These are phyloP conservation scores for Rhogogaster chlorosoma DNA, from an alignment of 2,888 invertebrate species.

Conservation along the genomic window DNA sequence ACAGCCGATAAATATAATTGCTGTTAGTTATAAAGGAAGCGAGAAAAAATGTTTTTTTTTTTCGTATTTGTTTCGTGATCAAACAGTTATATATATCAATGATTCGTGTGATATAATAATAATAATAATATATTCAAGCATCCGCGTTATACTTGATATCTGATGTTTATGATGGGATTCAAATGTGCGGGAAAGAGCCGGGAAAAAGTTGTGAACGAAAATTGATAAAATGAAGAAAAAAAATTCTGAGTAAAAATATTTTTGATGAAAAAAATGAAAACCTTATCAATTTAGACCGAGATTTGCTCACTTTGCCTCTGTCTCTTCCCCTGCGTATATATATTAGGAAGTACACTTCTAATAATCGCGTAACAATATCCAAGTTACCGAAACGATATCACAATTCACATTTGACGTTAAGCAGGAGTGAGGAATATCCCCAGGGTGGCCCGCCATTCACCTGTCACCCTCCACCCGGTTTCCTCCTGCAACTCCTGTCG, in stretches of 20 bases:
- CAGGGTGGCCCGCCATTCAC: constrained; percentile 63
- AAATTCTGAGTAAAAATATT: too few species aligned
- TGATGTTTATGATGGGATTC: too few species aligned
- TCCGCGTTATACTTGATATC: too few species aligned
- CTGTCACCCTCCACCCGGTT: constrained; percentile 60
- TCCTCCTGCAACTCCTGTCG: constrained; percentile 45
- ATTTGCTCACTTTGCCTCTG: too few species aligned
- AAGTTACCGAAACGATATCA: constrained; percentile 49
- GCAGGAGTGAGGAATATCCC: constrained; percentile 56
- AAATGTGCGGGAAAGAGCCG: too few species aligned
- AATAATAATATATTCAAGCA: too few species aligned
- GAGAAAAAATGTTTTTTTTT: neutral
- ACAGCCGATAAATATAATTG: neutral
- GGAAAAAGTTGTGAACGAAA: too few species aligned
- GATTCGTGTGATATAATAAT: too few species aligned
- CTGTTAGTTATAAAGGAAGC: neutral
- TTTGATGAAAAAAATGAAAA: too few species aligned
- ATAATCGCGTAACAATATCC: constrained; percentile 43
- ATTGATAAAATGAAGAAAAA: too few species aligned
- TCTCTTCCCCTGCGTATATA: neutral
- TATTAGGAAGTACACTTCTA: neutral
- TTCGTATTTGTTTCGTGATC: neutral
- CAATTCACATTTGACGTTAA: constrained; percentile 50
- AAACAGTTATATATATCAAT: neutral
- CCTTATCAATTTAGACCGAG: too few species aligned